Evolutionary conservation across 2,888 invertebrate genomes (phyloP).

Genomic region (Idaea dimidiata): DNA sequence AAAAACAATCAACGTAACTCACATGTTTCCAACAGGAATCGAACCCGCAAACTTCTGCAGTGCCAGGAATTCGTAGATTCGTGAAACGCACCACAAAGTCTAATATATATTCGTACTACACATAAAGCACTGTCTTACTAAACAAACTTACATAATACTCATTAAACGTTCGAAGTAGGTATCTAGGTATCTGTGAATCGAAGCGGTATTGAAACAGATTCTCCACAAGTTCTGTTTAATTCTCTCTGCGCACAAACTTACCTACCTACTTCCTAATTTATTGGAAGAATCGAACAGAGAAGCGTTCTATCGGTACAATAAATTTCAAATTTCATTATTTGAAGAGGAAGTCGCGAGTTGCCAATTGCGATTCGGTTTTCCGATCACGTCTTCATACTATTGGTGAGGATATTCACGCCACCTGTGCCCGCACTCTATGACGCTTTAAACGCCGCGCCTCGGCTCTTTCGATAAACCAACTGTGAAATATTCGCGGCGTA

Average conservation of each 20-base stretch:
- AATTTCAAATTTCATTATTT: conserved; percentile 79
- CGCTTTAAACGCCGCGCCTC: conserved; percentile 74
- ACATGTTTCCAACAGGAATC: too few relatives aligned
- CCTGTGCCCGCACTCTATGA: conserved; percentile 76
- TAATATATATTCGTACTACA: too few relatives aligned
- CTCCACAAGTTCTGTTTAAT: conserved; percentile 43
- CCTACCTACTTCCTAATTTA: conserved; percentile 56
- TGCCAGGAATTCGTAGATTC: too few relatives aligned
- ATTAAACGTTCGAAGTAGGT: conserved; percentile 13
- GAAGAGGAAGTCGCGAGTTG: conserved; percentile 74
- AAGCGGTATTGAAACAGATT: conserved; percentile 43
- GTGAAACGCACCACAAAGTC: too few relatives aligned
- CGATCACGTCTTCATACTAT: conserved; percentile 77
- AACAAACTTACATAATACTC: conserved; percentile 35
- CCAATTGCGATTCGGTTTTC: conserved; percentile 72
- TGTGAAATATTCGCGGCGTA: conserved; percentile 75
- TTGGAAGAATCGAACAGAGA: conserved; percentile 58
- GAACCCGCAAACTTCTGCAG: too few relatives aligned
- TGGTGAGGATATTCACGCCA: conserved; percentile 76
- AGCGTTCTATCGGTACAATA: conserved; percentile 68
- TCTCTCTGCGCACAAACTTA: conserved; percentile 48
- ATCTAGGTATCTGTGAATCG: conserved; percentile 35
- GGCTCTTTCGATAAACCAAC: conserved; percentile 74
- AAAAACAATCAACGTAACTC: too few relatives aligned
- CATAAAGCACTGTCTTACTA: neutral